Evolutionary conservation across 2,113 vertebrate species (phyloP), one percentile per base, ranked within the genome.

Genomic region (Pica pica): DNA sequence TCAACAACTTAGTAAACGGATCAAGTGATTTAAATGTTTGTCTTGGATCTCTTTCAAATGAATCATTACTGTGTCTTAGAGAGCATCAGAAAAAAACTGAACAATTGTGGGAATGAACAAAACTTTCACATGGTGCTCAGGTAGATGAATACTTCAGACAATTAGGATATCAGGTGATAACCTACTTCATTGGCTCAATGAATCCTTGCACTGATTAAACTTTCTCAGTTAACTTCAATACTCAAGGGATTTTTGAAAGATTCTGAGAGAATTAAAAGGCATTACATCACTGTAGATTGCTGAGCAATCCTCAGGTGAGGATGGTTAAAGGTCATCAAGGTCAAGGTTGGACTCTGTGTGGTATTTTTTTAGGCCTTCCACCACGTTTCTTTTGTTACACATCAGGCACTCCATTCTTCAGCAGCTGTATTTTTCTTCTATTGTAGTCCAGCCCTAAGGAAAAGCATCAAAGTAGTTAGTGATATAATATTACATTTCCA

Each of bases 91-190:
- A 78, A 87, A 70, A 75, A 39, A 5, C 1, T 15, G 50, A 97
- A 96, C 78, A 95, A 85, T 93, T 80, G 75, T 90, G 67, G 88
- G 85, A 96, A 94, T 26, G 23, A 88, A 41, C 24, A 42, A n/a
- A 85, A 50, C 47, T 55, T 84, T 84, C 71, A 64, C 3, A 7
- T 47, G 6, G 7, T 31, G 28, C 80, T 87, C 2, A 15, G 42
- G 65, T 65, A 78, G 52, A 56, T 87, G 39, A 93, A 91, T 78
- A 67, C 11, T 42, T 91, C 35, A 78, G 56, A 56, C 42, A 75
- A 69, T 59, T 74, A 81, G 8, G 31, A 13, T 88, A 60, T 80
- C 70, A 73, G 16, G 6, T 93, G 50, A 68, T 78, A 79, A 31
- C 9, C 7, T 68, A 31, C 47, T 83, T 76, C 44, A 90, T 53